A percentile compares a stretch with the other conserved stretches of the same genome.
These are phyloP conservation scores for Neoarius graeffei DNA, from an alignment of 2,113 vertebrate species.

Conservation along the genomic window DNA sequence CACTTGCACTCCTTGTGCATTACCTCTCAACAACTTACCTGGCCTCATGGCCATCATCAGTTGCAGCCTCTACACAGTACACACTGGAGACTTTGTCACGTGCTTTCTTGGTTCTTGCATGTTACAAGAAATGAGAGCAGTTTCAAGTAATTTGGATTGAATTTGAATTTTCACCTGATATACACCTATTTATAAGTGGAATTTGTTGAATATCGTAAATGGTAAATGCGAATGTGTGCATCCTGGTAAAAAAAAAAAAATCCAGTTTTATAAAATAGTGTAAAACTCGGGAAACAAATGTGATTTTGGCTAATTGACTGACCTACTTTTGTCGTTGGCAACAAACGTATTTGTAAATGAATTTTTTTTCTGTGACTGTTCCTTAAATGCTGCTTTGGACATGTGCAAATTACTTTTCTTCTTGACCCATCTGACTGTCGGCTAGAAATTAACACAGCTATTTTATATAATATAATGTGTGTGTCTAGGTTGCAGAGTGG, in stretches of 20 bases:
- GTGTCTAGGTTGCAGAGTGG: slow-evolving; percentile 63
- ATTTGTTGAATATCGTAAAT: not conserved
- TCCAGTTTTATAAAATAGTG: not conserved
- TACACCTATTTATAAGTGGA: not conserved
- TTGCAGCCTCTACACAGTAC: not conserved
- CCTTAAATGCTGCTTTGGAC: not conserved
- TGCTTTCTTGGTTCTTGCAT: not conserved
- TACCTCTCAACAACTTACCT: too few relatives aligned
- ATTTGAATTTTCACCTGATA: too few relatives aligned
- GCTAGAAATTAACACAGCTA: not conserved
- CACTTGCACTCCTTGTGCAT: not conserved
- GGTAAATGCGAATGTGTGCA: too few relatives aligned
- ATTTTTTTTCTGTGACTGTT: too few relatives aligned
- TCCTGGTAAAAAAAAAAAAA: not conserved
- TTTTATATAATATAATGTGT: not conserved
- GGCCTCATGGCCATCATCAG: not conserved
- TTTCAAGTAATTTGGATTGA: too few relatives aligned
- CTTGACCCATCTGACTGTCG: not conserved
- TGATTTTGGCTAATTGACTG: not conserved
- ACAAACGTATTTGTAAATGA: not conserved
- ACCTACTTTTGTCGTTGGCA: not conserved
- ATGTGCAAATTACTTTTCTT: not conserved
- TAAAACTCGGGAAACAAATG: not conserved
- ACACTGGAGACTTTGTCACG: not conserved
- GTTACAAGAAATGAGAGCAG: too few relatives aligned